Base-by-base conservation (phyloP, 2,797 vertebrate genomes). In the Onychomys arenicola region DNA sequence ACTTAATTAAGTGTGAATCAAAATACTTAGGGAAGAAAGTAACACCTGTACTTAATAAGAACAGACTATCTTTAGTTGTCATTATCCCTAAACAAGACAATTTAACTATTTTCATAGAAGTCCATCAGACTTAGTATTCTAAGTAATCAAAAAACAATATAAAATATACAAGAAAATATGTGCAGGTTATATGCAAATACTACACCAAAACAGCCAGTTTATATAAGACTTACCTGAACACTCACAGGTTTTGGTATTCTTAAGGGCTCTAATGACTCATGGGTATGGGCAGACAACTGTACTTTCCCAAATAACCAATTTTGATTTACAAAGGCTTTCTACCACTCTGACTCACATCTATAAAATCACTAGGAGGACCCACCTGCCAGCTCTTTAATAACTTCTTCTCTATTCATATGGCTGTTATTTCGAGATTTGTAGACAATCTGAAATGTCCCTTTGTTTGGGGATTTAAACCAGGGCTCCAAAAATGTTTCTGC, bases 341-440 rank as follows among this genome's bases (percentile, higher is more conserved):
- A 89, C 23, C 43, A 78, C 84, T 76, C 85, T 59, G 91, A 6
- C 46, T 84, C 89, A 81, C 16, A 84, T 69, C 34, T 4, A 27
- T 67, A 93, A 94, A 93, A 84, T 91, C 71, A 94, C 19, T 32
- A 88, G 63, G 40, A 86, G 69, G 96, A 98, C 78, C 2, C 98
- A 99, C 99, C 99, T 98, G 99, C 99, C n/a, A 99, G 94, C 34
- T 99, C 99, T 93, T 99, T 99, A 97, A 99, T 99, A 96, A 99
- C 99, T 86, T 99, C 99, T 1, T 99, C 99, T 90, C 99, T 99
- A 98, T 99, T 99, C 98, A 99, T 99, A 92, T 99, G 99, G 98
- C 98, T 99, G 98, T 99, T 99, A 98, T 99, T 99, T 43, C 99
- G 99, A 78, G 99, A 99, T 98, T 99, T 99, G 98, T 99, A 99